Conservation (phyloP, 2,797 vertebrate genomes). For the Crocodylus rhombifer region DNA sequence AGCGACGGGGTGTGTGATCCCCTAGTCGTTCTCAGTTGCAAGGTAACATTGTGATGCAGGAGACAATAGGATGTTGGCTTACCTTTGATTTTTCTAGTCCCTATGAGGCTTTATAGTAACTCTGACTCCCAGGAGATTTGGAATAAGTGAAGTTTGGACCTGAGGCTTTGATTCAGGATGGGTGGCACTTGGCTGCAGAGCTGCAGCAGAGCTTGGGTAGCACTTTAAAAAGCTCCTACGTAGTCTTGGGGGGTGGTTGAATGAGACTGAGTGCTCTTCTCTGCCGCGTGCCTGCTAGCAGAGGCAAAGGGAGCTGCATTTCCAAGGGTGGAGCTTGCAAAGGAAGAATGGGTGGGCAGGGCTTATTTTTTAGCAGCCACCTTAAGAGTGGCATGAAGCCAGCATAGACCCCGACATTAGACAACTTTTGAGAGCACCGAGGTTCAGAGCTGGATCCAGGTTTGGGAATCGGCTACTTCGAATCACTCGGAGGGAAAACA, state of each 20-base stretch:
- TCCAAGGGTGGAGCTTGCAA: no score
- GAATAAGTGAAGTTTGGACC: not conserved
- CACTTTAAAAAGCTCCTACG: not conserved
- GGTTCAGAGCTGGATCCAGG: not conserved
- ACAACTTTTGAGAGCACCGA: no score
- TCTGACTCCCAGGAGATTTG: accelerated
- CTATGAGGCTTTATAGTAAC: not conserved
- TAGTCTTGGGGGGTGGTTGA: not conserved
- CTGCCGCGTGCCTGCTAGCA: no score
- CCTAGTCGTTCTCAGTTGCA: no score
- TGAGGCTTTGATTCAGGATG: not conserved
- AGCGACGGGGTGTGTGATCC: not conserved
- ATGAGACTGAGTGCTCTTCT: no score
- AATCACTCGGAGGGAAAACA: not conserved
- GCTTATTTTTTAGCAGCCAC: no score
- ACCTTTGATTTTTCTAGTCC: not conserved
- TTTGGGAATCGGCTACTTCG: accelerated
- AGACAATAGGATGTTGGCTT: accelerated
- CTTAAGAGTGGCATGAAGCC: no score
- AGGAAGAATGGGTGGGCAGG: no score
- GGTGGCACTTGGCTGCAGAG: accelerated
- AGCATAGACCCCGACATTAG: no score
- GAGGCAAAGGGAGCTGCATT: no score
- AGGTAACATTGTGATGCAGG: accelerated
- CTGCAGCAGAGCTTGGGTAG: accelerated